Evolutionary conservation across 37 sponge, comb jelly and placozoan genomes (phyloP).

Genomic region (Corticium candelabrum): DNA sequence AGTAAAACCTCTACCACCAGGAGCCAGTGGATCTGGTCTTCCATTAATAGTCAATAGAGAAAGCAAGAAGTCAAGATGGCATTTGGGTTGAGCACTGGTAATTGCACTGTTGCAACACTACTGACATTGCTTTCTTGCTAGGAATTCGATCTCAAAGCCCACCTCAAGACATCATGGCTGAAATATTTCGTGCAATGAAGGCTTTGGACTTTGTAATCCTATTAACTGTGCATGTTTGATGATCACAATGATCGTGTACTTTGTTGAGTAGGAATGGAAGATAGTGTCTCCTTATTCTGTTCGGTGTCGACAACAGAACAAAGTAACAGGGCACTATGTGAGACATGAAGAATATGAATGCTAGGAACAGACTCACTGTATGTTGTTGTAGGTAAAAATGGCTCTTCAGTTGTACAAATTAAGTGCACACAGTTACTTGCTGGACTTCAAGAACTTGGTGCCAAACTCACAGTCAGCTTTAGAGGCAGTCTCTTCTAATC

Average conservation of each 20-base stretch:
- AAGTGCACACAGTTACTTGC: slow-evolving; percentile 57
- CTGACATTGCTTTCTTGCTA: slow-evolving; percentile 2
- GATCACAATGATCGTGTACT: neutral
- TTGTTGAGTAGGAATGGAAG: slow-evolving; percentile 55
- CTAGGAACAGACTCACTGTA: neutral
- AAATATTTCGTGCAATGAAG: slow-evolving; percentile 68
- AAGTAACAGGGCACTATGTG: neutral
- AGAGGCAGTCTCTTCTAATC: neutral
- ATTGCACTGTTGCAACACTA: neutral
- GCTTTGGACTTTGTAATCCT: slow-evolving; percentile 43
- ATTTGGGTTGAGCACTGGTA: slow-evolving; percentile 76
- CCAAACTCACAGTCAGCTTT: neutral
- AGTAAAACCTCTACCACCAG: slow-evolving; percentile 6
- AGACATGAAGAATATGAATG: neutral
- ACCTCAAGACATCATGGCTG: slow-evolving; percentile 88
- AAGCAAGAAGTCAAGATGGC: slow-evolving; percentile 72
- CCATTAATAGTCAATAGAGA: slow-evolving; percentile 7
- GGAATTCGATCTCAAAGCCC: slow-evolving; percentile 35
- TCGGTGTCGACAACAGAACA: slow-evolving; percentile 24
- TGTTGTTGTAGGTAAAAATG: slow-evolving; percentile 35
- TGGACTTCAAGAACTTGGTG: slow-evolving; percentile 65
- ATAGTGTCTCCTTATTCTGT: slow-evolving; percentile 53
- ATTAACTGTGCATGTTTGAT: neutral
- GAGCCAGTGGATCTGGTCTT: slow-evolving; percentile 6
- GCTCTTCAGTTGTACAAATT: slow-evolving; percentile 81